Percentiles rank a stretch among this genome's conserved stretches.
These are phyloP conservation scores for Mya arenaria DNA, from an alignment of 1,140 invertebrate genomes.

Conservation along the genomic window DNA sequence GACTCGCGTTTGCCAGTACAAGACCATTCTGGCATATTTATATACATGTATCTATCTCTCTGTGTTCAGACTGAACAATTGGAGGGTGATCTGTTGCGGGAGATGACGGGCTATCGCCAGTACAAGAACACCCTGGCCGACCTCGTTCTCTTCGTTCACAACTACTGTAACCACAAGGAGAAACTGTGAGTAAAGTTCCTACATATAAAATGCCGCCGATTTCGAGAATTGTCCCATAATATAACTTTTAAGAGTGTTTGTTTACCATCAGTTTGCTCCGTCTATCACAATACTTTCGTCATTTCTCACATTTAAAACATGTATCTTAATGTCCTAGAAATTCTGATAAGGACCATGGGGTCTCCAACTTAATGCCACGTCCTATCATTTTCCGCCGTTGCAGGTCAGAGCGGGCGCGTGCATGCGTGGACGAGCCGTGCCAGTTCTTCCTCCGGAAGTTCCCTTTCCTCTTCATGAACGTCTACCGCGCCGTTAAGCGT, in stretches of 20 bases:
- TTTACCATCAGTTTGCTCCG: no score
- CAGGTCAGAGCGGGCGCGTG: conserved; percentile 64
- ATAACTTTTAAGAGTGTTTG: no score
- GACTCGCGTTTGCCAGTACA: no score
- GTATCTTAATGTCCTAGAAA: no score
- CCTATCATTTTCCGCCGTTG: no score
- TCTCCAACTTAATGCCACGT: no score
- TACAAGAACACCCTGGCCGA: conserved; percentile 74
- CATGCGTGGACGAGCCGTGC: conserved; percentile 74
- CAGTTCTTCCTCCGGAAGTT: conserved; percentile 72
- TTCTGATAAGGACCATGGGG: no score
- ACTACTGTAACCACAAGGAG: conserved; percentile 75
- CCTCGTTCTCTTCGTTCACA: conserved; percentile 74
- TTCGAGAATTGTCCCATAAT: no score
- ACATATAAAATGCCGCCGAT: background rate
- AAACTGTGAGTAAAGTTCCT: conserved; percentile 65
- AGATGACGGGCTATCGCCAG: conserved; percentile 72
- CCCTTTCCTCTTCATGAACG: conserved; percentile 71
- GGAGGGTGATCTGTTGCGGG: conserved; percentile 66
- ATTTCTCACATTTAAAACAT: no score
- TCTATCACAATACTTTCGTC: no score
- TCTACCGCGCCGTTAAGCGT: conserved; percentile 68
- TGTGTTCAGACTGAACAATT: conserved; percentile 62
- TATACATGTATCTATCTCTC: no score
- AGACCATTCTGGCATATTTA: no score